Evolutionary conservation across 2,888 invertebrate genomes (phyloP), one percentile per base, ranked within the genome.

Genomic region (Calliphora vomitoria): DNA sequence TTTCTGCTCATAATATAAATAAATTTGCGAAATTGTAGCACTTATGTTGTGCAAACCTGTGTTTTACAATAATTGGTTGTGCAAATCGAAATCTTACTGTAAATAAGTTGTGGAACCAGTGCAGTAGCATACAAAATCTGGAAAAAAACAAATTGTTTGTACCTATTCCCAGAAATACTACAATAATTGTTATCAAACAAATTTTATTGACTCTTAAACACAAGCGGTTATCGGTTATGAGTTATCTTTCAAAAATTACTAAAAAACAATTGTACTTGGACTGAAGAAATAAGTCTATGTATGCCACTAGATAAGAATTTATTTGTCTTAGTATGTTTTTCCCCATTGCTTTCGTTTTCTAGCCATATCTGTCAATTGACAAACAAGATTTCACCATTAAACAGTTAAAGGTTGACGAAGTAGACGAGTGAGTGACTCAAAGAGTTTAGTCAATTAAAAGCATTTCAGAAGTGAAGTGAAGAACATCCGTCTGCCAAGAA

Each of bases 381-480:
- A 62, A 35, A 53, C 31, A 47, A 62, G 60, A 31, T 13, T 55
- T 72, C 58, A 15, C 72, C 38, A 72, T 55, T 74, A 41, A 66
- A 66, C 8, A 38, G 38, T 41, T 62, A n/a, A 6, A 38, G 11
- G 6, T 62, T 31, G 18, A 53, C 5, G 13, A 68, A 60, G 25
- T 47, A 71, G 71, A 20, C 11, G 35, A 68, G 25, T 68, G 35
- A 68, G 25, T 68, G 58, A 68, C 18, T 31, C 53, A 64, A 62
- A 47, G 11, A 53, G 25, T 41, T 87, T 78, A 82, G 87, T 87
- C 74, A 38, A 5, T 55, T 0, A 3, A 50, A 18, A 69, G 62
- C 44, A 58, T 35, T 74, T 18, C 6, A 31, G 10, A 38, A 50
- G 31, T 58, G 41, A 74, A 53, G 82, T 50, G 4, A 13, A 20